Evolutionary conservation across 2,797 vertebrate genomes (phyloP).

Genomic region (Ceryle rudis): DNA sequence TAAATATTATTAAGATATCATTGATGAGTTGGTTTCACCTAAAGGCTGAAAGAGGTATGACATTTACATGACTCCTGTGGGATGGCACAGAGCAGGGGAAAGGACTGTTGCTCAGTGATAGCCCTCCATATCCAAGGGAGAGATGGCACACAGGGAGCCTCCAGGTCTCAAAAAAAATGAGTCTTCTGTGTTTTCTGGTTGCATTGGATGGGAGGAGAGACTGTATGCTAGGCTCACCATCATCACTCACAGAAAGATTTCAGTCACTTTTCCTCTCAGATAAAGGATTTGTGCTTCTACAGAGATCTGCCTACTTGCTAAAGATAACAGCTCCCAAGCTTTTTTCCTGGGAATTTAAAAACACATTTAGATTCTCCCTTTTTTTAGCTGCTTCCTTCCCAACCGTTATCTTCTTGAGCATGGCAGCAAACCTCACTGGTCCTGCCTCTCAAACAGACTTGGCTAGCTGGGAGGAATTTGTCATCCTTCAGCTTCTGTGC

Average conservation of each 20-base stretch:
- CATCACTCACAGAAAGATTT: not conserved
- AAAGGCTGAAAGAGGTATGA: slow-evolving; percentile 4
- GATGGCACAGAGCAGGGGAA: not conserved
- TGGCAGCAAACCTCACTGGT: not conserved
- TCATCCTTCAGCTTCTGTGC: accelerated
- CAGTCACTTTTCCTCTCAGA: not conserved
- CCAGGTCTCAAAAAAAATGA: not conserved
- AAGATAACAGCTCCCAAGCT: not conserved
- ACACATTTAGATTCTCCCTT: not conserved
- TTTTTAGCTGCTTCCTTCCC: not conserved
- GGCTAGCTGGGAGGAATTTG: not conserved
- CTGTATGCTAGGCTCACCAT: not conserved
- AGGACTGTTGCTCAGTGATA: not conserved
- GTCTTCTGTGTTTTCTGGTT: not conserved
- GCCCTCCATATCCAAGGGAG: not conserved
- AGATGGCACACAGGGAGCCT: not conserved
- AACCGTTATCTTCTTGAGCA: not conserved
- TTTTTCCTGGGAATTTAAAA: not conserved
- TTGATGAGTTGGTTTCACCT: slow-evolving; percentile 25
- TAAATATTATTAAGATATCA: slow-evolving; percentile 32
- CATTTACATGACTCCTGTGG: not conserved
- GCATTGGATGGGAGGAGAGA: not conserved
- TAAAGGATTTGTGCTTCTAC: not conserved
- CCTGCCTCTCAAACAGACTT: not conserved
- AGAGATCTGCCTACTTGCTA: not conserved